Conservation (phyloP, 1,140 invertebrate species). For the Stratiolaelaps scimitus region DNA sequence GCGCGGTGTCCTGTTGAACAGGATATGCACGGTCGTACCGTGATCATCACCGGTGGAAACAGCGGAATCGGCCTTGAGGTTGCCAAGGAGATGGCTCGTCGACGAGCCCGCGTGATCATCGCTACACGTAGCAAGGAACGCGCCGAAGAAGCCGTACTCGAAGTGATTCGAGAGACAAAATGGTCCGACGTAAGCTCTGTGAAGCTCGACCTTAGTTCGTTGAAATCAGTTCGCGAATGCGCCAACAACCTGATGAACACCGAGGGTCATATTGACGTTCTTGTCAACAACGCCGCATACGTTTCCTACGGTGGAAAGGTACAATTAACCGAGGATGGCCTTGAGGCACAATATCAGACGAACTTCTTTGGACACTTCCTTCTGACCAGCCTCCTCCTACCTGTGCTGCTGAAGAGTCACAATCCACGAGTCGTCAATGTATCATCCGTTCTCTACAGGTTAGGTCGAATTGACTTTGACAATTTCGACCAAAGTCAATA, state of each 20-base stretch:
- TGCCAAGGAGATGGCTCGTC: constrained; percentile 2
- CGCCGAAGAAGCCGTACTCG: constrained; percentile 11
- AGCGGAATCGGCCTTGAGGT: constrained; percentile 22
- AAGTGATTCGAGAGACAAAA: constrained; percentile 13
- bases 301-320: constrained; percentile 29
- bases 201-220: constrained; percentile 63
- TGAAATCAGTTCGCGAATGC: constrained; percentile 61
- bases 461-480: constrained; percentile 56
- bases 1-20: background rate
- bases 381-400: constrained; percentile 34
- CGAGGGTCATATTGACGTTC: constrained; percentile 52
- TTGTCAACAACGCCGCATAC: constrained; percentile 78
- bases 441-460: constrained; percentile 55
- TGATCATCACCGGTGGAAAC: constrained; percentile 6
- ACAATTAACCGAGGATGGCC: constrained; percentile 35
- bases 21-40: constrained; percentile 20
- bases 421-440: constrained; percentile 61
- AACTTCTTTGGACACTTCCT: constrained; percentile 38
- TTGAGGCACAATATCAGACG: constrained; percentile 36
- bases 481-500: constrained; percentile 47
- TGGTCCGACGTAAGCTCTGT: constrained; percentile 50
- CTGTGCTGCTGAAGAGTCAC: constrained; percentile 40
- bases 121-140: constrained; percentile 4
- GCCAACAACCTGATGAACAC: constrained; percentile 45
- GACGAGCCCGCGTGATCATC: constrained; percentile 19